Conservation (phyloP, 2,888 invertebrate species). For the Pyrochroa serraticornis region DNA sequence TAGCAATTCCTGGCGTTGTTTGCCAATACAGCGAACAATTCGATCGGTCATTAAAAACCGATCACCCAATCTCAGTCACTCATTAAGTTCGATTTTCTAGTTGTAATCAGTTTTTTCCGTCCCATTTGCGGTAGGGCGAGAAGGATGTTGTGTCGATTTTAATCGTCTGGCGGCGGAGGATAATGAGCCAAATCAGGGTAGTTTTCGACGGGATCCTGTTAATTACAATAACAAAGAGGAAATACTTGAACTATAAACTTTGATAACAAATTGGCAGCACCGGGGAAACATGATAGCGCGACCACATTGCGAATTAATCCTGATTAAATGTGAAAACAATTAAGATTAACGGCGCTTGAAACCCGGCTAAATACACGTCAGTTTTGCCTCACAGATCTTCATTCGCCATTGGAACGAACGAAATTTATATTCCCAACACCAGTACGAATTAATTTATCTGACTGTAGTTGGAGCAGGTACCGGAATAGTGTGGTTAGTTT, state of each 20-base stretch:
- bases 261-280: slow-evolving; percentile 34
- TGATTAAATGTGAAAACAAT: slow-evolving; percentile 35
- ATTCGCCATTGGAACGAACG: slow-evolving; percentile 7
- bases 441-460: not conserved
- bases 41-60: slow-evolving; percentile 17
- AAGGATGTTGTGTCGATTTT: too few relatives aligned
- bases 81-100: too few relatives aligned
- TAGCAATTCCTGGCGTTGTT: slow-evolving; percentile 9
- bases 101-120: too few relatives aligned
- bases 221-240: slow-evolving; percentile 30
- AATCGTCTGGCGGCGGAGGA: too few relatives aligned
- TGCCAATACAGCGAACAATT: not conserved
- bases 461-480: too few relatives aligned
- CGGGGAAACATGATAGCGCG: slow-evolving; percentile 30
- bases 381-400: slow-evolving; percentile 7
- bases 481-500: too few relatives aligned
- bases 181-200: too few relatives aligned
- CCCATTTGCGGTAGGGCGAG: too few relatives aligned
- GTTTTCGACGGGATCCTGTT: not conserved
- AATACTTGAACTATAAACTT: slow-evolving; percentile 28
- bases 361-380: slow-evolving; percentile 18
- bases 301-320: slow-evolving; percentile 33
- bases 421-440: slow-evolving; percentile 5
- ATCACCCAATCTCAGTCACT: not conserved
- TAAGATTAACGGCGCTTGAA: slow-evolving; percentile 34